Evolutionary conservation across 2,113 vertebrate genomes (phyloP).

Genomic region (Onychostoma macrolepis): DNA sequence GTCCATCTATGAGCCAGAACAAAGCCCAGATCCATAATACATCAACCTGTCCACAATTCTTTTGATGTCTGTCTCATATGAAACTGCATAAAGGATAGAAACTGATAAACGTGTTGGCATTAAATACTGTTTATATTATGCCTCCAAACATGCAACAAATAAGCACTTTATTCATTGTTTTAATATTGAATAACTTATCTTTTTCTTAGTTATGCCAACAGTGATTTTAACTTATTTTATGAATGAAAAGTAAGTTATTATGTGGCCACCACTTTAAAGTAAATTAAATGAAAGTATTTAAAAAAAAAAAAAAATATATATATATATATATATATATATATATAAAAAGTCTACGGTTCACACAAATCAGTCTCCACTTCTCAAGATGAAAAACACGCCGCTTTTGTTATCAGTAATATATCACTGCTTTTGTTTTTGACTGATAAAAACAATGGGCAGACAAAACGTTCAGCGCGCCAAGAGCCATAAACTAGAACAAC

Average conservation of each 20-base stretch:
- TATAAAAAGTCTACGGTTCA: neutral
- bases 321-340: too few relatives aligned
- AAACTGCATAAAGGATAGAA: constrained; percentile 44
- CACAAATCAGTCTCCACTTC: neutral
- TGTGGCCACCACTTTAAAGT: neutral
- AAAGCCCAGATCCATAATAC: constrained; percentile 69
- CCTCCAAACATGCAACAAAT: neutral
- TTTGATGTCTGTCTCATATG: constrained; percentile 59
- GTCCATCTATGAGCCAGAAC: constrained; percentile 57
- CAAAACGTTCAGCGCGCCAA: constrained; percentile 60
- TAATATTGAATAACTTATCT: neutral
- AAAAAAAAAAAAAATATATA: too few relatives aligned
- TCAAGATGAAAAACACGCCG: constrained; percentile 65
- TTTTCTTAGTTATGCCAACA: neutral
- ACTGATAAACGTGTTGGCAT: constrained; percentile 37
- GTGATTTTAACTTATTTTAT: neutral
- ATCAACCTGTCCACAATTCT: constrained; percentile 69
- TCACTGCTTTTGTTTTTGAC: constrained; percentile 60
- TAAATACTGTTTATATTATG: constrained; percentile 40
- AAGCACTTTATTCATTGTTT: neutral
- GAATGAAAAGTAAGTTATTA: neutral
- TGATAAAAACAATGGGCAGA: constrained; percentile 67
- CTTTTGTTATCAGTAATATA: constrained; percentile 65
- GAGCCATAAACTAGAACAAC: constrained; percentile 62
- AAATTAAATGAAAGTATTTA: too few relatives aligned